Conservation (phyloP, 2,113 vertebrate genomes). For the Onychorhynchus coronatus region DNA sequence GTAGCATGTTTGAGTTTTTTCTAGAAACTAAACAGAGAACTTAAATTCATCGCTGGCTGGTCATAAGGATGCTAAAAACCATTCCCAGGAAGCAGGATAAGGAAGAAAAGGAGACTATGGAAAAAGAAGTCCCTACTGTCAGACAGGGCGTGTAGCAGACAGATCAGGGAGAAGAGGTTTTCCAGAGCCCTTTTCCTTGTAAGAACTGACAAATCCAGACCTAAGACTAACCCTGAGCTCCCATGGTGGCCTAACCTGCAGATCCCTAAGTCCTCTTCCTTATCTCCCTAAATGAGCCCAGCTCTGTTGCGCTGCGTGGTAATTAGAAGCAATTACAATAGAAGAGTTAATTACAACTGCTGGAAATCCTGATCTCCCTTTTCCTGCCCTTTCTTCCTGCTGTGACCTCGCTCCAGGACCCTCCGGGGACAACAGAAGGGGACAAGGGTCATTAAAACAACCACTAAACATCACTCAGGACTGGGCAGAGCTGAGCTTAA, state of each 20-base stretch:
- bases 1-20: fast-evolving
- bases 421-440: not conserved
- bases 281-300: not conserved
- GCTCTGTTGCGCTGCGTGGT: not conserved
- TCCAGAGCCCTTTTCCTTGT: not conserved
- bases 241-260: not conserved
- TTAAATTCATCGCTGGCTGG: not conserved
- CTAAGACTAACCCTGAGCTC: not conserved
- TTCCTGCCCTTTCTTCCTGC: not conserved
- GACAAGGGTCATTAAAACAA: not conserved
- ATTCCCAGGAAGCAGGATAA: not conserved
- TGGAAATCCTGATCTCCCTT: not conserved
- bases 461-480: not conserved
- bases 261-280: not conserved
- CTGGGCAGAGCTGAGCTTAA: not conserved
- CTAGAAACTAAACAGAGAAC: not conserved
- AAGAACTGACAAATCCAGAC: not conserved
- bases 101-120: not conserved
- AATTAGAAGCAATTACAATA: not conserved
- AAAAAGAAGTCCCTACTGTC: not conserved
- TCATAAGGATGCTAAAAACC: not conserved
- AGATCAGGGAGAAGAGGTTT: not conserved
- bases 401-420: not conserved
- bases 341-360: not conserved
- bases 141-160: not conserved